Conservation (phyloP, 2,113 vertebrate species). For the Regulus satrapa region DNA sequence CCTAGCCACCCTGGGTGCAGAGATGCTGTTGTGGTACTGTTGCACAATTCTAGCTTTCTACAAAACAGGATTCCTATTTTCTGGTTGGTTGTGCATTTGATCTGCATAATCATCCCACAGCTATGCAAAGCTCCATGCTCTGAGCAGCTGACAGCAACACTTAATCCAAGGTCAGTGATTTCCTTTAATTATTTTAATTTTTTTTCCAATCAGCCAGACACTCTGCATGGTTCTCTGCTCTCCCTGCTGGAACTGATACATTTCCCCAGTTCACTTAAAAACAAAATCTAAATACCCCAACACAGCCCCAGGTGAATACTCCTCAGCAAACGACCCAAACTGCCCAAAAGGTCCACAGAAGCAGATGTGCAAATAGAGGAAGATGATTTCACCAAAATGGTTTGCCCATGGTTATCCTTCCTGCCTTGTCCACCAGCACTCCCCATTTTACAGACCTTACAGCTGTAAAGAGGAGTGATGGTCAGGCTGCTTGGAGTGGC, state of each 20-base stretch:
- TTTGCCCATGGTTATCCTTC: neutral
- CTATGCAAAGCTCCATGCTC: neutral
- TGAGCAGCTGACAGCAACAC: neutral
- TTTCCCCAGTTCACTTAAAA: neutral
- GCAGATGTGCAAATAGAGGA: neutral
- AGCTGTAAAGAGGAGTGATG: neutral
- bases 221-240: neutral
- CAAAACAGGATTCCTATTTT: slow-evolving; percentile 5
- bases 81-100: slow-evolving; percentile 30
- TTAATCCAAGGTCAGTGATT: slow-evolving; percentile 40
- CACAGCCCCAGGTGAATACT: neutral
- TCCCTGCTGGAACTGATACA: neutral
- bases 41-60: neutral
- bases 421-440: neutral
- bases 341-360: neutral
- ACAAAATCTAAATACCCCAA: neutral
- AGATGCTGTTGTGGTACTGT: neutral
- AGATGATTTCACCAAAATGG: neutral
- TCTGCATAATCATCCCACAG: slow-evolving; percentile 8
- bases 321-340: neutral
- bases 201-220: neutral
- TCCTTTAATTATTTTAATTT: slow-evolving; percentile 34
- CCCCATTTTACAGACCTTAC: neutral
- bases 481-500: neutral
- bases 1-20: neutral